phyloP scores from a whole-genome alignment of 2,797 vertebrate genomes.

The Sus cebifrons region DNA sequence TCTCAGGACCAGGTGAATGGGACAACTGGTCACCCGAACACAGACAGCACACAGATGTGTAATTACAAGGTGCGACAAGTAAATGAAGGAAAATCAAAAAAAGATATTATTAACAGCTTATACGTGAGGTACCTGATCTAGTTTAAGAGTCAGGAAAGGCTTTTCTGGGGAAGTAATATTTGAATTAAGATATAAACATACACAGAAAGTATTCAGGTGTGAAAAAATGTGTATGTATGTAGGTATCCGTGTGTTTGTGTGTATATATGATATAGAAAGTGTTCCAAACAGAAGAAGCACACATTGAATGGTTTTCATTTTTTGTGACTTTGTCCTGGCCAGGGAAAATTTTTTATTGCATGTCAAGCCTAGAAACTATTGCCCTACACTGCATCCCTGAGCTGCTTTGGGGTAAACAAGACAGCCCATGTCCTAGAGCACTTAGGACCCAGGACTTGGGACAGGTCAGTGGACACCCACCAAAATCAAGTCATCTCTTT shows the following conservation, averaged over 20 bases:
- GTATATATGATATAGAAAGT: neutral
- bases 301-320: neutral
- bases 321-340: neutral
- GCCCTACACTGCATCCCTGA: neutral
- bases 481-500: neutral
- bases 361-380: neutral
- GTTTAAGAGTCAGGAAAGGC: neutral
- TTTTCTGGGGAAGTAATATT: neutral
- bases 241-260: neutral
- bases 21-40: neutral
- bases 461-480: neutral
- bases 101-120: neutral
- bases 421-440: neutral
- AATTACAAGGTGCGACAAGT: neutral
- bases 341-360: neutral
- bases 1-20: neutral
- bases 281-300: neutral
- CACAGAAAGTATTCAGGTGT: neutral
- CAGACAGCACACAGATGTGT: neutral
- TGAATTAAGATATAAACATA: conserved; percentile 40
- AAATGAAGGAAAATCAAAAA: neutral
- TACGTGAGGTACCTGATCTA: neutral
- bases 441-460: neutral
- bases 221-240: neutral
- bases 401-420: neutral